Evolutionary conservation across 2,113 vertebrate species (phyloP).

Genomic region (Zosterops hypoxanthus): DNA sequence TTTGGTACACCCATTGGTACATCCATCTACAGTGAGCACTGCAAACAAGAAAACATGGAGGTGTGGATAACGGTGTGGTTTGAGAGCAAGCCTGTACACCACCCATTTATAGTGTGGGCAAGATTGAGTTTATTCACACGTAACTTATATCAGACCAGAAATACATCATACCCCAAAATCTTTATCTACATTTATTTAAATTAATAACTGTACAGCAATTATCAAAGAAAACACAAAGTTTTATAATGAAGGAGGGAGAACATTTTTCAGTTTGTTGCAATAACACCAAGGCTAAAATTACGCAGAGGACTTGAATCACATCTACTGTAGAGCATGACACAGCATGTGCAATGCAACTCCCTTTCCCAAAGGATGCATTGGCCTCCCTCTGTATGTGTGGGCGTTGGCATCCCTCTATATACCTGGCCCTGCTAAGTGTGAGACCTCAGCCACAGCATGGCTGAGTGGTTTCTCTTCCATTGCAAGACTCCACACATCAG

Average conservation of each 20-base stretch:
- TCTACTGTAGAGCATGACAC: background rate
- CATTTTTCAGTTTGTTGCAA: background rate
- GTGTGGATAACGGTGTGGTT: background rate
- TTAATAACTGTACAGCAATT: accelerated
- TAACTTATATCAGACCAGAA: background rate
- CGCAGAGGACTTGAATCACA: background rate
- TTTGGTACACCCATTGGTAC: background rate
- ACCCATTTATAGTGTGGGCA: background rate
- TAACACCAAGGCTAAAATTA: background rate
- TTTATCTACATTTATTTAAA: background rate
- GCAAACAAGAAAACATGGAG: background rate
- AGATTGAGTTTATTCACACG: background rate
- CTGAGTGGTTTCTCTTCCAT: background rate
- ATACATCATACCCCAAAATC: background rate
- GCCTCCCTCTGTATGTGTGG: too few species aligned
- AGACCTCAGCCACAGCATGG: background rate
- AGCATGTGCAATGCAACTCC: background rate
- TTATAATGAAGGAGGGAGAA: background rate
- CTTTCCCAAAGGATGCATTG: background rate
- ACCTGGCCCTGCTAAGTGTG: background rate
- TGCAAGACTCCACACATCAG: background rate
- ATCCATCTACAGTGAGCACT: background rate
- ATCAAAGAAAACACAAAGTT: background rate
- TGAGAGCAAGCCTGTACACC: background rate
- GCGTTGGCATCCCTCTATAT: background rate